Conservation (phyloP, 2,113 vertebrate genomes). For the Rhagologus leucostigma region DNA sequence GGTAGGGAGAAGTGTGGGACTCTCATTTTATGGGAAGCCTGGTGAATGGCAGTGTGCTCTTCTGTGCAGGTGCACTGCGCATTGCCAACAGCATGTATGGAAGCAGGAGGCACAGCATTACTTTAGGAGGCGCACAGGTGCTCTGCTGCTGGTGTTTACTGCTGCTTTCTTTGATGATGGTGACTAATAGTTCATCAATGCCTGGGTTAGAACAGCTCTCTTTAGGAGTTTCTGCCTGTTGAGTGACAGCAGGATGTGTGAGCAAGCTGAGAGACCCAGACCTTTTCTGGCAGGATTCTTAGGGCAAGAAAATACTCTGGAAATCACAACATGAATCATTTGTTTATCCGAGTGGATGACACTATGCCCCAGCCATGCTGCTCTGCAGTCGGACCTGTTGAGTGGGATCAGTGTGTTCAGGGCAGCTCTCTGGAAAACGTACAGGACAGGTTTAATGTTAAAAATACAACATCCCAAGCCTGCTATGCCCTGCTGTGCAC, state of each 20-base stretch:
- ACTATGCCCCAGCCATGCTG: conserved; percentile 11
- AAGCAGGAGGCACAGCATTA: background rate
- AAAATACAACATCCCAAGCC: background rate
- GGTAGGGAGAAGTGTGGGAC: background rate
- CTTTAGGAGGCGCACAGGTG: background rate
- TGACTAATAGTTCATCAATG: conserved; percentile 62
- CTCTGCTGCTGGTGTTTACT: background rate
- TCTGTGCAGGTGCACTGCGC: background rate
- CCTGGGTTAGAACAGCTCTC: background rate
- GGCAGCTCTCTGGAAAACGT: background rate
- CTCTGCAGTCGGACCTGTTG: background rate
- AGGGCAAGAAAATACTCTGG: conserved; percentile 61
- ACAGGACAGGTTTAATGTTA: background rate
- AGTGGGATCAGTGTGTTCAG: background rate
- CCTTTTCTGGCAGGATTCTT: conserved; percentile 68
- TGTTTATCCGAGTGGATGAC: conserved; percentile 54
- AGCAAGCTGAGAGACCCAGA: conserved; percentile 45
- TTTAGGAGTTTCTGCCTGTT: conserved; percentile 32
- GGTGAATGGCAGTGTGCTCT: background rate
- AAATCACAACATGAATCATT: conserved; percentile 61
- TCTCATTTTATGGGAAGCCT: background rate
- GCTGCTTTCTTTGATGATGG: conserved; percentile 39
- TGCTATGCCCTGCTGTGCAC: background rate
- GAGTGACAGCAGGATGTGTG: conserved; percentile 69
- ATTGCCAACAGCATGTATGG: background rate